These are phyloP conservation scores for Sebastes itinus DNA, from an alignment of 2,797 vertebrate species.

Conservation along the genomic window DNA sequence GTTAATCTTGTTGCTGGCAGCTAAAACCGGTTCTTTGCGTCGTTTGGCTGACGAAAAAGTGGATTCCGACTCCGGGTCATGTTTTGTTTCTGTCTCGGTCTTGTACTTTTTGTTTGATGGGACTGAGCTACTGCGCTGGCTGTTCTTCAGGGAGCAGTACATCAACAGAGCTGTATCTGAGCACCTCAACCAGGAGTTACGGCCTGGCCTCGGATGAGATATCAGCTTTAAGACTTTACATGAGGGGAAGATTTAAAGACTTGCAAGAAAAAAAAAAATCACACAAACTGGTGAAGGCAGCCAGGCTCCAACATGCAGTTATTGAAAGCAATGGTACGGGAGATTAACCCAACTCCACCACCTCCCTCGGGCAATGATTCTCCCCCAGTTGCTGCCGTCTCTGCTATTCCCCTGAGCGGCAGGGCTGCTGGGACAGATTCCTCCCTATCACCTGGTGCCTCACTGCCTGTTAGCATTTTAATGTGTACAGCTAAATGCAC, in stretches of 20 bases:
- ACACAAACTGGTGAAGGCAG: constrained; percentile 29
- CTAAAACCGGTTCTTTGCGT: constrained; percentile 34
- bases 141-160: constrained; percentile 40
- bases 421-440: constrained; percentile 15
- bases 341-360: constrained; percentile 27
- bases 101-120: constrained; percentile 47
- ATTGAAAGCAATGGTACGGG: constrained; percentile 27
- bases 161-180: constrained; percentile 52
- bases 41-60: constrained; percentile 34
- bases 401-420: constrained; percentile 8
- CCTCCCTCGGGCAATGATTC: not conserved
- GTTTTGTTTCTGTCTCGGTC: constrained; percentile 51
- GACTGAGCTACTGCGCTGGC: constrained; percentile 44
- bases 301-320: constrained; percentile 18
- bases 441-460: constrained; percentile 3
- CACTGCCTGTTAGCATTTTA: not conserved
- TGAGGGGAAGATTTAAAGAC: constrained; percentile 52
- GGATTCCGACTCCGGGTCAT: constrained; percentile 24
- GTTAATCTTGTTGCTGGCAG: constrained; percentile 54
- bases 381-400: not conserved
- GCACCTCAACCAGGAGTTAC: constrained; percentile 50
- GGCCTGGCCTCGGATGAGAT: constrained; percentile 48
- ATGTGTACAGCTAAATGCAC: not conserved
- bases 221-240: constrained; percentile 37
- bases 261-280: constrained; percentile 3